Percentiles rank a stretch among this genome's conserved stretches.
Evolutionary conservation across 2,113 vertebrate species (phyloP).

Genomic region (Calcarius ornatus): DNA sequence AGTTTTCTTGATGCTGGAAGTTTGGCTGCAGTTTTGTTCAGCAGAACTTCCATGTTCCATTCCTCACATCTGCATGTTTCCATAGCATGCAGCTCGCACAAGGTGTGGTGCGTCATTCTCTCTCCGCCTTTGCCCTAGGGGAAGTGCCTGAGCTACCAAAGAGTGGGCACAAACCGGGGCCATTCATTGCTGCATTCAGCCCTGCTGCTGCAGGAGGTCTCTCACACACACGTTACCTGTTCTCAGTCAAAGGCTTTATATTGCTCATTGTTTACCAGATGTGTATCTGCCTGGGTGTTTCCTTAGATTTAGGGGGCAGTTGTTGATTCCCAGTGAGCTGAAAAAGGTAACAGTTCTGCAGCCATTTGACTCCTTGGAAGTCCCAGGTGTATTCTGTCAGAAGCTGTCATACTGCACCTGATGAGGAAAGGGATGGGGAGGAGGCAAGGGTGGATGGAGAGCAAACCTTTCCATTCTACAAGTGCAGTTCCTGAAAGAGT

Average conservation of each 20-base stretch:
- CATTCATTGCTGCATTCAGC: neutral
- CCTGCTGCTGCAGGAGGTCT: neutral
- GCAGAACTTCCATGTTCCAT: neutral
- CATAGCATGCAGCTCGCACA: neutral
- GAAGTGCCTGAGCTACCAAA: neutral
- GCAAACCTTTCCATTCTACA: neutral
- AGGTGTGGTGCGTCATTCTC: neutral
- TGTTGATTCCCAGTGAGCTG: neutral
- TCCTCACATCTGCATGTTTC: neutral
- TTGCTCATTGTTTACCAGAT: neutral
- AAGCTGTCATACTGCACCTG: neutral
- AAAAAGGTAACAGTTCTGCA: neutral
- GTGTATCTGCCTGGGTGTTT: neutral
- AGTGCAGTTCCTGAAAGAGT: neutral
- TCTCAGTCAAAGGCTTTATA: neutral
- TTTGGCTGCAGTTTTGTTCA: neutral
- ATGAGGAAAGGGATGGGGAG: too few relatives aligned
- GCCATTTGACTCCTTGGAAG: neutral
- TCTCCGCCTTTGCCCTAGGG: neutral
- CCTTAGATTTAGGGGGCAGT: neutral
- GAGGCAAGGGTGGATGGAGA: neutral
- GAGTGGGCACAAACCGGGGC: rapidly evolving
- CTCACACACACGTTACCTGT: neutral
- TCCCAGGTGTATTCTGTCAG: neutral
- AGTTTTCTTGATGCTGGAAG: neutral